Conservation (phyloP, 2,113 vertebrate species). For the Prunella fulvescens region DNA sequence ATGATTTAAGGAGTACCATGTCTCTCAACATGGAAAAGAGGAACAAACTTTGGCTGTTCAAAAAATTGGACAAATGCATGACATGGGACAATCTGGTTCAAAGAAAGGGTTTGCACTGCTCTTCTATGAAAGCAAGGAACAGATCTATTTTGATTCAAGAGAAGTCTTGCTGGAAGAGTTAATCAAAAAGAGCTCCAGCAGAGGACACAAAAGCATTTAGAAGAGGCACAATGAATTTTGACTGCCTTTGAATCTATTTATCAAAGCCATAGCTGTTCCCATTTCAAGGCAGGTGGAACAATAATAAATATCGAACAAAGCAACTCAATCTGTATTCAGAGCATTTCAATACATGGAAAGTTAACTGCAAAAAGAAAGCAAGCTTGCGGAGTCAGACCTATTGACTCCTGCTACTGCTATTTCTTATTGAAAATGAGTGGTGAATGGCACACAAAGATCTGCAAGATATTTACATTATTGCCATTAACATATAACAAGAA, state of each 20-base stretch:
- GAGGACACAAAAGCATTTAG: slow-evolving; percentile 34
- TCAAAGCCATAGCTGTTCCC: slow-evolving; percentile 19
- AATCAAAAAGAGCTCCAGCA: slow-evolving; percentile 31
- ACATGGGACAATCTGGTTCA: neutral
- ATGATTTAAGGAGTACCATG: neutral
- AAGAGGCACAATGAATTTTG: slow-evolving; percentile 39
- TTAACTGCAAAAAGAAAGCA: slow-evolving; percentile 16
- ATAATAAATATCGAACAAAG: slow-evolving; percentile 53
- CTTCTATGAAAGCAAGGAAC: neutral
- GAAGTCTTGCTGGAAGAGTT: neutral
- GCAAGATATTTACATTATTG: slow-evolving; percentile 35
- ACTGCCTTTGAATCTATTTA: slow-evolving; percentile 47
- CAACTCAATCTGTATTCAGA: slow-evolving; percentile 23
- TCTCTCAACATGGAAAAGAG: neutral
- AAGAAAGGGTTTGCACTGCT: neutral
- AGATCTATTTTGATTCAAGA: neutral
- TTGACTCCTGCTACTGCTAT: neutral
- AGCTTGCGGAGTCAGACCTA: neutral
- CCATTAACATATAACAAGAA: neutral
- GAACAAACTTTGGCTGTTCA: neutral
- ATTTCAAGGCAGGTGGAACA: neutral
- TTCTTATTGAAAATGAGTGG: neutral
- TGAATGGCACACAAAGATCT: neutral
- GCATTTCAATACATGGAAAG: slow-evolving; percentile 20
- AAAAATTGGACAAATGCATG: neutral